Evolutionary conservation across 2,113 vertebrate species (phyloP), one percentile per base, ranked within the genome.

Genomic region (Stercorarius parasiticus): DNA sequence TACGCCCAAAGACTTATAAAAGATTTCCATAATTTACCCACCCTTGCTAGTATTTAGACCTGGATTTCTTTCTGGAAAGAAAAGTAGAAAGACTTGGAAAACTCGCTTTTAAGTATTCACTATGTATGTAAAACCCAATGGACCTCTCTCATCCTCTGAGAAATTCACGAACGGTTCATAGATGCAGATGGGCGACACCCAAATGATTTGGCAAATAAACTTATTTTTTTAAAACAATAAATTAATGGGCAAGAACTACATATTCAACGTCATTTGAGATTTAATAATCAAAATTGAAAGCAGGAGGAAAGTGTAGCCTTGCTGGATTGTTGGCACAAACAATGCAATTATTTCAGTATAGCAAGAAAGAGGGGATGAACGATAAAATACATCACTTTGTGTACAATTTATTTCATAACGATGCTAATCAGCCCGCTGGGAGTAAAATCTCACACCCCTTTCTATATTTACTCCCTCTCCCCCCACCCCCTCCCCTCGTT

Each of bases 21-120:
- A 97, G 98, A 97, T 98, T 97, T 98, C 97, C 96, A 95, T 97
- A 98, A 97, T 94, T 97, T 97, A 97, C 90, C 93, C 96, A 95
- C 82, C 88, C 94, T 96, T 97, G 91, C 96, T 96, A 88, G 92
- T 94, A 96, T 96, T 97, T 97, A 97, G 96, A 97, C 95, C 96
- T 97, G 97, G 96, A 97, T 97, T 97, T 96, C 95, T 95, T 97
- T 94, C 93, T 93, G 94, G 95, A 95, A 96, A 92, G 93, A 94
- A 96, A 97, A 97, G 95, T 96, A 91, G 97, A 97, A 96, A 97
- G 96, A 97, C 96, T 96, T 17, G 93, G 94, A 93, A 90, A 98
- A 96, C 95, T 98, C 27, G 96, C 92, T 97, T 97, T 97, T 92
- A 93, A 97, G 90, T 84, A 87, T 50, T 88, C 80, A 85, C 95